Evolutionary conservation across 2,797 vertebrate species (phyloP), one percentile per base, ranked within the genome.

Genomic region (Pogonophryne albipinna): DNA sequence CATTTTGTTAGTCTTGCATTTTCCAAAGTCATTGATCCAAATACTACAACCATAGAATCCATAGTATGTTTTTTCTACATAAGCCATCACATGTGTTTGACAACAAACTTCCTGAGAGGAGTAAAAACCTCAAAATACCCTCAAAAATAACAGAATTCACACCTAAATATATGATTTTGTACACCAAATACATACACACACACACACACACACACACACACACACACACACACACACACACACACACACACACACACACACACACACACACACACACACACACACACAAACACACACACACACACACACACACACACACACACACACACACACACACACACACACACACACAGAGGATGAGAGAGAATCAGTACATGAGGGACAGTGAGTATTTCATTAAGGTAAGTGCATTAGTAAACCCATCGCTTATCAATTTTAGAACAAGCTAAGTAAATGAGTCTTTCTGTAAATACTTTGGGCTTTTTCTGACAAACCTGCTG

Each of bases 361-460:
- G 19, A 56, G 66, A 78, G 59, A 73, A 55, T 78, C 47, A 62
- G 60, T 58, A 50, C 70, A 79, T 59, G 60, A 56, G 34, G 66
- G 49, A 82, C 65, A 67, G 41, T n/a, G 62, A 83, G 42, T 20
- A 45, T 80, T 77, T 91, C 79, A 91, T 89, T 83, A 86, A 74
- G 76, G 34, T 89, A 83, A 93, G 85, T 89, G 86, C 86, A 73
- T 78, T 82, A 88, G 63, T 86, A 76, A 87, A 88, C 85, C 65
- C 79, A 17, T 50, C 41, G 44, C 60, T 85, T 49, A 4, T 80
- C 64, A 50, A 38, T 79, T 80, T 85, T 61, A 60, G 59, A 79
- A 52, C 47, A 46, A 61, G 49, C 68, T 74, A 17, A 76, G 74
- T 72, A 5, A 27, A 27, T 4, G 16, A 78, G 66, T 71, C 7